A percentile compares a stretch with the other conserved stretches of the same genome.
phyloP scores from a whole-genome alignment of 1,140 invertebrate genomes.

The Drosophila burlai region DNA sequence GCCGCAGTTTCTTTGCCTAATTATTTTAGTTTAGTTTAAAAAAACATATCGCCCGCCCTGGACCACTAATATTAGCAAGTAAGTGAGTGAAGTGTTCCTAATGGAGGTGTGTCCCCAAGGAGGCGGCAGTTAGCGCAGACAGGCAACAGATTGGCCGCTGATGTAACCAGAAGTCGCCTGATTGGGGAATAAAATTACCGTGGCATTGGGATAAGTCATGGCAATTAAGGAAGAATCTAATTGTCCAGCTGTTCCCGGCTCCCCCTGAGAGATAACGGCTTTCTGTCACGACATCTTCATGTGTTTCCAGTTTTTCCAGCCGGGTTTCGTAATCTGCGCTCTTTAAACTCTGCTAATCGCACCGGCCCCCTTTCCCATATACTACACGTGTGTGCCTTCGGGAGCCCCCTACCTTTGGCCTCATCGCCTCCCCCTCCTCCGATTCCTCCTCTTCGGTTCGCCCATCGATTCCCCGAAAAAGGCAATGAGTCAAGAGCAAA shows the following conservation, averaged over 20 bases:
- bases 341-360: constrained; percentile 10
- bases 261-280: neutral
- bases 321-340: constrained; percentile 27
- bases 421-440: neutral
- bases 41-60: constrained; percentile 33
- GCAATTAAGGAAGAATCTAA: constrained; percentile 17
- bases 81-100: constrained; percentile 7
- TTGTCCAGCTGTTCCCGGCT: neutral
- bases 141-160: constrained; percentile 6
- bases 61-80: constrained; percentile 38
- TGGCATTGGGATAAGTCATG: constrained; percentile 15
- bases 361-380: constrained; percentile 9
- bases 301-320: neutral
- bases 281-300: neutral
- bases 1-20: constrained; percentile 41
- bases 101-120: neutral
- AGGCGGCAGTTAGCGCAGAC: neutral
- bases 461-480: constrained; percentile 13
- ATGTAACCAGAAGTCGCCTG: constrained; percentile 47
- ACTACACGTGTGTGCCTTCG: constrained; percentile 34
- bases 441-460: neutral
- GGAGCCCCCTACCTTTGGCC: constrained; percentile 36
- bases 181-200: constrained; percentile 8
- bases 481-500: constrained; percentile 37
- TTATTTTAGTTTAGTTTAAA: constrained; percentile 51